These are phyloP conservation scores for Plagodis pulveraria DNA, from an alignment of 2,888 invertebrate genomes.

Conservation along the genomic window DNA sequence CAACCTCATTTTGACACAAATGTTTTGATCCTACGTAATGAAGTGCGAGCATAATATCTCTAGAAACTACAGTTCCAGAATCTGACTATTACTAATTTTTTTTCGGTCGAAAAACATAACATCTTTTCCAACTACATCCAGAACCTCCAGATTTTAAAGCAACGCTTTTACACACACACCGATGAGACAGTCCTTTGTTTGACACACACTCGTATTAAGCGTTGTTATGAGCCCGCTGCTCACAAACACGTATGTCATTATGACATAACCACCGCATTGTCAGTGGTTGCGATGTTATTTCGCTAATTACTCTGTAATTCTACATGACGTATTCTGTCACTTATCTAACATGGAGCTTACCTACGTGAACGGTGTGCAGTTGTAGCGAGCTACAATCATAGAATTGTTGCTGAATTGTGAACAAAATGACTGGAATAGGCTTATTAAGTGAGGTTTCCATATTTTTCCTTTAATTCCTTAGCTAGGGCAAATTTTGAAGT, in stretches of 20 bases:
- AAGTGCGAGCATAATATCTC: too few relatives aligned
- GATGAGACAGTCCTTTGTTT: not conserved
- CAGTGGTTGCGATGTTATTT: slow-evolving; percentile 20
- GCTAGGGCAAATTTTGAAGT: too few relatives aligned
- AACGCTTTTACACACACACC: too few relatives aligned
- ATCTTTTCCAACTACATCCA: too few relatives aligned
- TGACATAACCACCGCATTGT: slow-evolving; percentile 11
- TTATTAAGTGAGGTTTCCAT: not conserved
- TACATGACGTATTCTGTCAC: slow-evolving; percentile 27
- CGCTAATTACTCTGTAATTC: slow-evolving; percentile 31
- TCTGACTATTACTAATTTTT: too few relatives aligned
- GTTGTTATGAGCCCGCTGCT: not conserved
- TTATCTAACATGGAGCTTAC: slow-evolving; percentile 26
- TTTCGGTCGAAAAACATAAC: too few relatives aligned
- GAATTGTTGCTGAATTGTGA: slow-evolving; percentile 4
- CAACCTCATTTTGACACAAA: too few relatives aligned
- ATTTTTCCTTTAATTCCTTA: too few relatives aligned
- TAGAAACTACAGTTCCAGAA: too few relatives aligned
- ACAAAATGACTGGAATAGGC: slow-evolving; percentile 19
- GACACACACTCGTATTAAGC: too few relatives aligned
- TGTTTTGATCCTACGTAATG: too few relatives aligned
- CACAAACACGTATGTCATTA: not conserved
- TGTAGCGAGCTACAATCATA: slow-evolving; percentile 19
- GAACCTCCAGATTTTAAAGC: too few relatives aligned
- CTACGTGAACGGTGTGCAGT: slow-evolving; percentile 24